A percentile compares a stretch with the other conserved stretches of the same genome.
These are phyloP conservation scores for Scaptodrosophila latifasciaeformis DNA, from an alignment of 2,888 invertebrate genomes.

Conservation along the genomic window DNA sequence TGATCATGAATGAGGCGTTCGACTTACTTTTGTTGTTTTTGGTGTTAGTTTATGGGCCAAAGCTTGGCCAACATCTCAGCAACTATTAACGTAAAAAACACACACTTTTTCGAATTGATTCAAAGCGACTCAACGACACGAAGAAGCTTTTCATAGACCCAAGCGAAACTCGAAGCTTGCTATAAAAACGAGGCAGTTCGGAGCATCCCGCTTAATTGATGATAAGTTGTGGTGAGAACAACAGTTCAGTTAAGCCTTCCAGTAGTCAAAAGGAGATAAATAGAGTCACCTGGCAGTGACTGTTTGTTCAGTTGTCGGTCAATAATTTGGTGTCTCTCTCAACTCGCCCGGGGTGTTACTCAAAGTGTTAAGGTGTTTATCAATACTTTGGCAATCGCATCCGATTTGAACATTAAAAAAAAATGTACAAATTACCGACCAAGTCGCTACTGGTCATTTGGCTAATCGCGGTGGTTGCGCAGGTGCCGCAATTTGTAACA, in stretches of 20 bases:
- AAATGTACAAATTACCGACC: constrained; percentile 41
- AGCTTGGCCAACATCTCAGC: constrained; percentile 29
- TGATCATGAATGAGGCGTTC: too few relatives aligned
- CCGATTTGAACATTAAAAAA: constrained; percentile 16
- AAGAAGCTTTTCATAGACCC: constrained; percentile 39
- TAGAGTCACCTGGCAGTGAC: background rate
- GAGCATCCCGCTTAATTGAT: constrained; percentile 52
- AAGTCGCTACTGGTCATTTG: constrained; percentile 31
- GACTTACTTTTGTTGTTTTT: too few relatives aligned
- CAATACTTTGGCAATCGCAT: constrained; percentile 19
- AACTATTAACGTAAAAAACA: background rate
- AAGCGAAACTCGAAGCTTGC: constrained; percentile 41
- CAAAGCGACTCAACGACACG: constrained; percentile 5
- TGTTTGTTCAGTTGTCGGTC: background rate
- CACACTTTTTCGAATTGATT: background rate
- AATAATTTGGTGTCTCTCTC: too few relatives aligned
- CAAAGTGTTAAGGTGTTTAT: background rate
- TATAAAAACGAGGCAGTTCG: constrained; percentile 45
- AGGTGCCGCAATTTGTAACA: constrained; percentile 37
- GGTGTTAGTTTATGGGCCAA: constrained; percentile 53
- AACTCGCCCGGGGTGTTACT: background rate
- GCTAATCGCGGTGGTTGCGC: constrained; percentile 54
- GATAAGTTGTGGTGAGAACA: constrained; percentile 48
- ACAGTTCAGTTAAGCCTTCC: constrained; percentile 15
- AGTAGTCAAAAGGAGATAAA: too few relatives aligned